Conservation (phyloP, 2,113 vertebrate genomes). For the Colinus virginianus region DNA sequence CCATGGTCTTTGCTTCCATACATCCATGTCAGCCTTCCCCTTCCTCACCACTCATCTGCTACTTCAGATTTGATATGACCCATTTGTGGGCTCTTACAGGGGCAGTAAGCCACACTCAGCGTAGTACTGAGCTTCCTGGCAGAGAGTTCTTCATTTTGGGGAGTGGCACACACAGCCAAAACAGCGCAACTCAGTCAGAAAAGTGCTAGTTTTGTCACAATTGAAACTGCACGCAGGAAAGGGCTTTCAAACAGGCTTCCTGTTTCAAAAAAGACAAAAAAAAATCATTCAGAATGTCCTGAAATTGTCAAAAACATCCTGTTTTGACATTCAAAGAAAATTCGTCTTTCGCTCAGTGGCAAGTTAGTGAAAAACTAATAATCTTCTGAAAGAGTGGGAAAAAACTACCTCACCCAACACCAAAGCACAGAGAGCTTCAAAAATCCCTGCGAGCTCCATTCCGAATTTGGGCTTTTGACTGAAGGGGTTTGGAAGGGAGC, state of each 20-base stretch:
- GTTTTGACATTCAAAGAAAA: conserved; percentile 66
- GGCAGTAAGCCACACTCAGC: background rate
- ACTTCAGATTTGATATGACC: fast-evolving
- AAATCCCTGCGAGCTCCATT: background rate
- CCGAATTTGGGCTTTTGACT: background rate
- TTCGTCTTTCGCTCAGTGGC: background rate
- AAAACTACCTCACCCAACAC: fast-evolving
- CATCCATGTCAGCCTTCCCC: background rate
- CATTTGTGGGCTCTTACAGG: background rate
- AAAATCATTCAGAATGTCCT: conserved; percentile 9
- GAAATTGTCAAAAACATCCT: conserved; percentile 71
- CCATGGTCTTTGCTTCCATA: background rate
- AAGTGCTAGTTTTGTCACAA: conserved; percentile 1
- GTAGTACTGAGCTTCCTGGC: background rate
- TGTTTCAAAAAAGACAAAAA: conserved; percentile 51
- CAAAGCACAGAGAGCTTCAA: background rate
- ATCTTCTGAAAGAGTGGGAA: background rate
- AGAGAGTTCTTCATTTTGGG: background rate
- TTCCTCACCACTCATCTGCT: background rate
- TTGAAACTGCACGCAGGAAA: conserved; percentile 51
- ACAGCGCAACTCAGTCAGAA: background rate
- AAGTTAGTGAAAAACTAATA: background rate
- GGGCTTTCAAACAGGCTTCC: conserved; percentile 46
- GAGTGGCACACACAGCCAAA: background rate
- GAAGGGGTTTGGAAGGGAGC: background rate